These are phyloP conservation scores for Neodontobutis hainanensis DNA, from an alignment of 2,113 vertebrate species.

Conservation along the genomic window DNA sequence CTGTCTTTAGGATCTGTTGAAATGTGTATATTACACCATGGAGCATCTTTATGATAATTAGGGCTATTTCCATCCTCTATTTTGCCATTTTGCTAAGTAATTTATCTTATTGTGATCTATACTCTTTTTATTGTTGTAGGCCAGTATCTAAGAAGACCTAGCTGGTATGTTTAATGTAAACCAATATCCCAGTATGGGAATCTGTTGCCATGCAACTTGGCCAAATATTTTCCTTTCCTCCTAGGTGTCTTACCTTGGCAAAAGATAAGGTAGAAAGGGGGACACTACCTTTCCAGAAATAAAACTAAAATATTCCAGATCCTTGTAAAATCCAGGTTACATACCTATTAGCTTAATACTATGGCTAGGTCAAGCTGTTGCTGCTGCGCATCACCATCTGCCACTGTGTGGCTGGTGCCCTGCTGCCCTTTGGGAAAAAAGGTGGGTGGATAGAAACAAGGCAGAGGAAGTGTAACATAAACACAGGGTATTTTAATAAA, in stretches of 20 bases:
- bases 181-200: conserved; percentile 37
- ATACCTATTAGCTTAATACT: conserved; percentile 57
- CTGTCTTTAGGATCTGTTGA: no score
- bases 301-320: conserved; percentile 36
- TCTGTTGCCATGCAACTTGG: conserved; percentile 61
- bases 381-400: conserved; percentile 68
- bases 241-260: conserved; percentile 55
- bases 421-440: conserved; percentile 35
- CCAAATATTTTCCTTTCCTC: conserved; percentile 57
- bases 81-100: no score
- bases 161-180: conserved; percentile 45
- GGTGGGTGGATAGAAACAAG: background rate
- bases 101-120: background rate
- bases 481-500: background rate
- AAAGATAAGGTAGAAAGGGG: conserved; percentile 40
- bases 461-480: background rate
- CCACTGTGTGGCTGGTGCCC: conserved; percentile 55
- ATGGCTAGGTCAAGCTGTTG: conserved; percentile 67
- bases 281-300: conserved; percentile 29
- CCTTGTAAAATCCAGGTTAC: conserved; percentile 38
- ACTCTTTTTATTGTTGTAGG: background rate
- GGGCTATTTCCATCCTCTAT: no score
- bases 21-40: no score
- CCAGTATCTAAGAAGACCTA: conserved; percentile 2
- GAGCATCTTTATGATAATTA: no score